These are phyloP conservation scores for Meriones psammophilus DNA, from an alignment of 2,797 vertebrate species.

Conservation along the genomic window DNA sequence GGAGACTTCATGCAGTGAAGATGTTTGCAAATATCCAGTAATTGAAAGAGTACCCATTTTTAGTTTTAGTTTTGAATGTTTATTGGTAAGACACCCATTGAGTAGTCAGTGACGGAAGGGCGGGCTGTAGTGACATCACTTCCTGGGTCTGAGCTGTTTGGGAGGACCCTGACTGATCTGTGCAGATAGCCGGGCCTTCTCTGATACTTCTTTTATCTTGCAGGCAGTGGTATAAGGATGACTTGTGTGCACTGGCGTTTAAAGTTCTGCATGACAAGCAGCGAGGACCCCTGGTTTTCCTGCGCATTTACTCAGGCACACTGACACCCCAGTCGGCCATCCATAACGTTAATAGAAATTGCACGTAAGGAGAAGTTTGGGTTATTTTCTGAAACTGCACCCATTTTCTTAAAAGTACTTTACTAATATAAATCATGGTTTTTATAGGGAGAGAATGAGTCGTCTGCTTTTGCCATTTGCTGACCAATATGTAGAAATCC, in stretches of 20 bases:
- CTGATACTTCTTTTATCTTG: slow-evolving; percentile 75
- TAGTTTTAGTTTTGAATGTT: slow-evolving; percentile 51
- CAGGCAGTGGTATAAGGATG: slow-evolving; percentile 96
- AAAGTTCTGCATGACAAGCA: slow-evolving; percentile 98
- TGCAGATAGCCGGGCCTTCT: not conserved
- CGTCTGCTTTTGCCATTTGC: slow-evolving; percentile 97
- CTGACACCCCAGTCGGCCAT: slow-evolving; percentile 94
- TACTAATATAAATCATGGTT: slow-evolving; percentile 70
- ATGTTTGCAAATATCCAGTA: slow-evolving; percentile 31
- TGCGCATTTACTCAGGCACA: slow-evolving; percentile 96
- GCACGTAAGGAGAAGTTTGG: slow-evolving; percentile 90
- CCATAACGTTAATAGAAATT: slow-evolving; percentile 96
- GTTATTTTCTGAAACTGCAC: not conserved
- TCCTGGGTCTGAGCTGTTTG: not conserved
- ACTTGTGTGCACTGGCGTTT: slow-evolving; percentile 97
- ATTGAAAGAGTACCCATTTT: slow-evolving; percentile 40
- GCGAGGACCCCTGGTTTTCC: slow-evolving; percentile 96
- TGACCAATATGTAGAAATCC: slow-evolving; percentile 96
- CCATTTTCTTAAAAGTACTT: slow-evolving; percentile 41
- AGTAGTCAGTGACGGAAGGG: not conserved
- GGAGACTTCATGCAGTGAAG: not conserved
- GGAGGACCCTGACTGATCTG: slow-evolving; percentile 9
- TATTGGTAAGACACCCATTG: slow-evolving; percentile 1
- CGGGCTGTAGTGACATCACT: not conserved
- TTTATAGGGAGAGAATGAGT: slow-evolving; percentile 95